Evolutionary conservation across 2,113 vertebrate genomes (phyloP).

Genomic region (Morphnarchus princeps): DNA sequence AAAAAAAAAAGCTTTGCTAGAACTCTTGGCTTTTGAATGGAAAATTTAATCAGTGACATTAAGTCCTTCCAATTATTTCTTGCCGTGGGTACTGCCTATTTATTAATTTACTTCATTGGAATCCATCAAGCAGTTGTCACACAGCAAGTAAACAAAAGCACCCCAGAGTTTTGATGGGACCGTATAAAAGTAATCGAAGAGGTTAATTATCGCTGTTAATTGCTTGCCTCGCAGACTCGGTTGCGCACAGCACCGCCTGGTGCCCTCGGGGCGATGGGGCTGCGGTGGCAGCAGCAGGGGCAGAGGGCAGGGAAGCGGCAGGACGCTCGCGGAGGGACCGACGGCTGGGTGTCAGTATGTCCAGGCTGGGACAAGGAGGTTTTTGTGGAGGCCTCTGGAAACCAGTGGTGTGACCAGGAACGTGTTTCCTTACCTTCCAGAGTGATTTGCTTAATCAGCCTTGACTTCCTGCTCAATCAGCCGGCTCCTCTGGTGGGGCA

Average conservation of each 20-base stretch:
- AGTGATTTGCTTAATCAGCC: neutral
- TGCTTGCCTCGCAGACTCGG: neutral
- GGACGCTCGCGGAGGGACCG: rapidly evolving
- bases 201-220: constrained; percentile 22
- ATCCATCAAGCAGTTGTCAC: neutral
- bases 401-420: neutral
- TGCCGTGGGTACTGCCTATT: neutral
- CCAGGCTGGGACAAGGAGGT: neutral
- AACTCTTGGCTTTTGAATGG: neutral
- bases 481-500: neutral
- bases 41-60: neutral
- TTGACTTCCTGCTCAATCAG: constrained; percentile 1
- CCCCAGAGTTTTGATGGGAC: neutral
- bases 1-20: neutral
- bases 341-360: neutral
- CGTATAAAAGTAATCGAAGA: neutral
- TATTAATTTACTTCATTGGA: neutral
- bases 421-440: neutral
- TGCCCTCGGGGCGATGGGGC: neutral
- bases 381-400: neutral
- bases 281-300: neutral
- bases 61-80: constrained; percentile 4
- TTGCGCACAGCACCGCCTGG: neutral
- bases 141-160: constrained; percentile 9
- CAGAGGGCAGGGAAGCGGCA: neutral